Base-by-base conservation (phyloP, 2,888 invertebrate species). In the Argyresthia albistria region DNA sequence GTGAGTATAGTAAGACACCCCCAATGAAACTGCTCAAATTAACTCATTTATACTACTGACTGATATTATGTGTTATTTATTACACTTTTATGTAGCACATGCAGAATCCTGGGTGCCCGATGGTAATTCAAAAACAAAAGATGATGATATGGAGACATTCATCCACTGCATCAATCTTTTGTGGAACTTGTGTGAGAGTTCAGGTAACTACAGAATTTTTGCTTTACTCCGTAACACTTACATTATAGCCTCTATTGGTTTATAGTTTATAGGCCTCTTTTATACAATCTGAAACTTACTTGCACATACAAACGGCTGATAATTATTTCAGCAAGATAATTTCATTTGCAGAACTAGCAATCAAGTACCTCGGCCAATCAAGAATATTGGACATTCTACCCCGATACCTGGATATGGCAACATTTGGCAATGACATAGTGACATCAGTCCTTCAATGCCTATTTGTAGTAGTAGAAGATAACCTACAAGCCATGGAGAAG, bases 401-500 rank as follows among this genome's bases (percentile, higher is more conserved):
- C 1, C 88, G 89, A 57, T 92, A 90, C 63, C 69, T 94, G 51
- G 88, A 92, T 60, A 73, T 89, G 11, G 67, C 83, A 16, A 73
- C 80, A 6, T 92, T 90, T 67, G 91, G 90, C 0, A 68, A 76
- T 51, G 89, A 90, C 43, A 87, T 91, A 54, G 80, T 89, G 1
- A 87, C 83, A 58, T 86, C 89, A 15, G 86, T 89, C 55, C 89
- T 91, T 43, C 93, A 93, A 63, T 93, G 92, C 64, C 72, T 94
- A 8, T 87, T 93, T 62, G 92, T 93, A 6, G 88, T 93, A 43
- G 89, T 92, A 0, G 94, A 94, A 75, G 92, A 93, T 58, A 94
- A 94, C 72, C 76, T 88, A 0, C 68, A 74, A 54, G 90, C 90
- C 0, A 84, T 90, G 68, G 73, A 76, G 37, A 83, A 89, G 59